These are phyloP conservation scores for Manduca sexta DNA, from an alignment of 1,140 invertebrate genomes.

Conservation along the genomic window DNA sequence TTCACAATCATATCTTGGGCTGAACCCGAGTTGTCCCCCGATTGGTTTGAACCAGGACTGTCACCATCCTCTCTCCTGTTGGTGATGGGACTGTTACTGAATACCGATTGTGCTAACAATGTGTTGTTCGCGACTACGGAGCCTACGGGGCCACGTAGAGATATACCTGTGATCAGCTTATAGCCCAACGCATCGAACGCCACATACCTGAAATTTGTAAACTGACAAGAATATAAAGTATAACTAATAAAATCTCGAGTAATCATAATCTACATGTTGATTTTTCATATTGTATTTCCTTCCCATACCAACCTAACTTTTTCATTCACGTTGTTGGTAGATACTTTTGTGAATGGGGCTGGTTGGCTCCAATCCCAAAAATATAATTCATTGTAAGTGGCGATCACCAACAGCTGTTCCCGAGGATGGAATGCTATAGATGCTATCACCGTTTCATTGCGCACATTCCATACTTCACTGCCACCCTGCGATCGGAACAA, in stretches of 20 bases:
- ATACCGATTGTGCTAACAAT: neutral
- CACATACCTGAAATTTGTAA: slow-evolving; percentile 79
- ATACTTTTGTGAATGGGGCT: slow-evolving; percentile 82
- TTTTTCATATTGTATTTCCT: too few species aligned
- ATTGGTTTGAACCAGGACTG: slow-evolving; percentile 20
- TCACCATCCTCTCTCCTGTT: slow-evolving; percentile 33
- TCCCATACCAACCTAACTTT: slow-evolving; percentile 83
- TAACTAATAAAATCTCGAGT: too few species aligned
- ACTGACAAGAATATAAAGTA: slow-evolving; percentile 8
- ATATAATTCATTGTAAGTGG: slow-evolving; percentile 87
- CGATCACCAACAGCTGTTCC: slow-evolving; percentile 88
- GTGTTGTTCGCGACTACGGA: too few species aligned
- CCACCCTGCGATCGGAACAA: slow-evolving; percentile 78
- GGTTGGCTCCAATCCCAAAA: slow-evolving; percentile 93
- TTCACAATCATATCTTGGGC: slow-evolving; percentile 62
- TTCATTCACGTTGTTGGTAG: slow-evolving; percentile 81
- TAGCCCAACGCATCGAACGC: slow-evolving; percentile 88
- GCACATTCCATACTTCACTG: slow-evolving; percentile 87
- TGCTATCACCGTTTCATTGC: slow-evolving; percentile 83
- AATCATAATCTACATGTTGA: too few species aligned
- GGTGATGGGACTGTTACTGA: slow-evolving; percentile 18
- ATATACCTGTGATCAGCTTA: slow-evolving; percentile 90
- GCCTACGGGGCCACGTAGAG: slow-evolving; percentile 37
- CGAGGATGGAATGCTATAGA: slow-evolving; percentile 91
- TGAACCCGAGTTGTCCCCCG: slow-evolving; percentile 31